These are phyloP conservation scores for Lasiurus cinereus DNA, from an alignment of 2,113 vertebrate genomes.

Conservation along the genomic window DNA sequence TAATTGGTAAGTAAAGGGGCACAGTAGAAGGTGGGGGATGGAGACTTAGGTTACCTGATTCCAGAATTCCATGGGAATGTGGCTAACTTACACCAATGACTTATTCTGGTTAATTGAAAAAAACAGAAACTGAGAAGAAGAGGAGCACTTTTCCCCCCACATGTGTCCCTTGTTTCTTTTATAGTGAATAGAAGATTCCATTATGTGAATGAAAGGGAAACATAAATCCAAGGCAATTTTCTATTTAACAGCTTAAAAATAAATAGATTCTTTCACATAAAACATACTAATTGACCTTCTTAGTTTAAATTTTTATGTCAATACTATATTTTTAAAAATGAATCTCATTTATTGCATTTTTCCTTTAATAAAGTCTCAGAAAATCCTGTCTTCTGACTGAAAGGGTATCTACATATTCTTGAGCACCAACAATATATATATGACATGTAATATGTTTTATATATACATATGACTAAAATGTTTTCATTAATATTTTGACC, in stretches of 20 bases:
- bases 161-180: constrained; percentile 28
- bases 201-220: constrained; percentile 49
- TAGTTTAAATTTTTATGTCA: constrained; percentile 45
- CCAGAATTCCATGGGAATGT: constrained; percentile 24
- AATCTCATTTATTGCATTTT: constrained; percentile 28
- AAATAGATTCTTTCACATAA: constrained; percentile 45
- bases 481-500: constrained; percentile 47
- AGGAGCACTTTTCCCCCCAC: background rate
- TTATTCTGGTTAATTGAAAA: constrained; percentile 46
- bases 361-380: constrained; percentile 30
- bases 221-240: constrained; percentile 53
- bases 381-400: constrained; percentile 24
- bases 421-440: background rate
- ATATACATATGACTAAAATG: background rate
- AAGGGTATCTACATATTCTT: constrained; percentile 37
- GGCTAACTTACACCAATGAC: constrained; percentile 9
- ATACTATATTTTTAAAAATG: background rate
- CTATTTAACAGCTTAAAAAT: constrained; percentile 14
- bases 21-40: background rate
- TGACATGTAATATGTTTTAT: background rate
- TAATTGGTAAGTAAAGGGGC: constrained; percentile 6
- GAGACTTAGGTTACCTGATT: constrained; percentile 34
- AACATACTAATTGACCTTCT: background rate
- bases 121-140: constrained; percentile 38
- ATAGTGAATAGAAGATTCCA: background rate